Conservation (phyloP, 2,113 vertebrate genomes). For the Synodontis membranacea region DNA sequence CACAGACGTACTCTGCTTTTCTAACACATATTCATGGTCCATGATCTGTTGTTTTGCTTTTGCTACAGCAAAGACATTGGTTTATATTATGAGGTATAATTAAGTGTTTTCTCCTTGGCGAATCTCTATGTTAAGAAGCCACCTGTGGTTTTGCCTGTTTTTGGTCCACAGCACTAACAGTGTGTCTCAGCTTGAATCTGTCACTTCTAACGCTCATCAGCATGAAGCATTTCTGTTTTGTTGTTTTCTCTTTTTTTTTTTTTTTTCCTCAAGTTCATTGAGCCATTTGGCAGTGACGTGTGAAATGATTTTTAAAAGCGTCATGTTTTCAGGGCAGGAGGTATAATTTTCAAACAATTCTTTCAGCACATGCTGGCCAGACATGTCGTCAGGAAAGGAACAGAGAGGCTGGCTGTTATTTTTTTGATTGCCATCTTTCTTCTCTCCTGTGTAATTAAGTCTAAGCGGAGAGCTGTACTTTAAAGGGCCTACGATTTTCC, state of each 20-base stretch:
- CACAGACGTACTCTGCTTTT: neutral
- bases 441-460: slow-evolving; percentile 70
- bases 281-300: slow-evolving; percentile 41
- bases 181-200: slow-evolving; percentile 22
- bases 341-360: slow-evolving; percentile 48
- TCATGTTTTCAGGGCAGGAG: slow-evolving; percentile 37
- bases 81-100: slow-evolving; percentile 3
- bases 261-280: slow-evolving; percentile 30
- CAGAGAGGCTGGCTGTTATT: slow-evolving; percentile 63
- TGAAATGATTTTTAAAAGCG: slow-evolving; percentile 38
- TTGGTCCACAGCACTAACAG: slow-evolving; percentile 13
- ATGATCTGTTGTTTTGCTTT: neutral
- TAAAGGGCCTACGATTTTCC: slow-evolving; percentile 59
- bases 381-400: slow-evolving; percentile 65
- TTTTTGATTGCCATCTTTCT: slow-evolving; percentile 63
- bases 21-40: neutral
- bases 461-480: slow-evolving; percentile 64
- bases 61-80: neutral
- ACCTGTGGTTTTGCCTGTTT: slow-evolving; percentile 9
- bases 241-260: no score
- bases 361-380: slow-evolving; percentile 54
- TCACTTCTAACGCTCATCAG: slow-evolving; percentile 19
- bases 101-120: neutral
- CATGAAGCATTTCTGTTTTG: slow-evolving; percentile 31
- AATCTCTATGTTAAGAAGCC: slow-evolving; percentile 10